A percentile compares a stretch with the other conserved stretches of the same genome.
Evolutionary conservation across 2,888 invertebrate species (phyloP).

Genomic region (Drosophila prostipennis): DNA sequence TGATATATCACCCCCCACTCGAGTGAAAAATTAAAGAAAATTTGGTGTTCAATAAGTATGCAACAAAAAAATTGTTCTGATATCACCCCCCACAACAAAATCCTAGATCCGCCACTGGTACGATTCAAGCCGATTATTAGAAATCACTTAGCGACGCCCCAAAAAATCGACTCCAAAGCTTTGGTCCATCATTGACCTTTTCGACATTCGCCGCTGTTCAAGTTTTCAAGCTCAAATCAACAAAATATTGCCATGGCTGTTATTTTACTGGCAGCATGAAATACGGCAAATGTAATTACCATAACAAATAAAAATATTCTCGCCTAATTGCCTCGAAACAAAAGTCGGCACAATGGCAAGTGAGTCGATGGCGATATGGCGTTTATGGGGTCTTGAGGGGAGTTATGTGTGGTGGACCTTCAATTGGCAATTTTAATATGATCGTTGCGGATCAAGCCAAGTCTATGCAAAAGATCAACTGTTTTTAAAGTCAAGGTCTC

Average conservation of each 20-base stretch:
- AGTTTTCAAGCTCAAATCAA: conserved; percentile 58
- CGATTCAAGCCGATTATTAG: conserved; percentile 19
- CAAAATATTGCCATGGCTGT: conserved; percentile 33
- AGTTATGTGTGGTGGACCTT: conserved; percentile 45
- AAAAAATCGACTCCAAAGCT: conserved; percentile 7
- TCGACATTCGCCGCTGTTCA: conserved; percentile 18
- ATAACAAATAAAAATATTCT: conserved; percentile 63
- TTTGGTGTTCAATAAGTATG: no score
- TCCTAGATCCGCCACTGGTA: no score
- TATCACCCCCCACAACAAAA: no score
- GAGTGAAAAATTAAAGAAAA: no score
- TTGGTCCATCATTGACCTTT: conserved; percentile 44
- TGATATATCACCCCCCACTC: no score
- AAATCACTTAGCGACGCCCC: conserved; percentile 28
- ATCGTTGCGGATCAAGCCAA: conserved; percentile 31
- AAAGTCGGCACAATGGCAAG: conserved; percentile 38
- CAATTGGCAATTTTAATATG: conserved; percentile 53
- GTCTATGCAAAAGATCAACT: conserved; percentile 37
- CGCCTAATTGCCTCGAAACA: conserved; percentile 57
- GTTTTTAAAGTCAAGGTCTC: conserved; percentile 50
- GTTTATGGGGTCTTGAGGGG: conserved; percentile 5
- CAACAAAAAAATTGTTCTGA: no score
- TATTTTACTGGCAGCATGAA: conserved; percentile 20
- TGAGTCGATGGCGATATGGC: conserved; percentile 14
- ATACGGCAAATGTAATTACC: conserved; percentile 61